These are phyloP conservation scores for Spea hammondii DNA, from an alignment of 2,797 vertebrate species.

Conservation along the genomic window DNA sequence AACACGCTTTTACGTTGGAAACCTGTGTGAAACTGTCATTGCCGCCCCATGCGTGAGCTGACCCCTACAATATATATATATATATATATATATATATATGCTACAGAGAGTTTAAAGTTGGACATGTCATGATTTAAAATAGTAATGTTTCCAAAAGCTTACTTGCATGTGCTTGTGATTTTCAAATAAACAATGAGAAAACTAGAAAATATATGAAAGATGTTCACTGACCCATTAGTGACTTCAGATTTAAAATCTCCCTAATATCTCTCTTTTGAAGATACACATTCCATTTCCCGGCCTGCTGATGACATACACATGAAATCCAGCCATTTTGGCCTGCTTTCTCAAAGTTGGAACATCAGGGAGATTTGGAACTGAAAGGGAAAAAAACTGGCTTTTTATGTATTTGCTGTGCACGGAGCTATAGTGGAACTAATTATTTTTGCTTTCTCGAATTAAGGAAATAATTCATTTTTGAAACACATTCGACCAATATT, in stretches of 20 bases:
- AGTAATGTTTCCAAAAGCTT: not conserved
- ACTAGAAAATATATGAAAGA: conserved; percentile 3
- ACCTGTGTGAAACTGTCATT: no score
- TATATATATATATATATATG: no score
- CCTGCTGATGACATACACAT: conserved; percentile 1
- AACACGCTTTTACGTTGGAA: no score
- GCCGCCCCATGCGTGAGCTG: no score
- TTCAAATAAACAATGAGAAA: conserved; percentile 4
- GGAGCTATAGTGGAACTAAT: not conserved
- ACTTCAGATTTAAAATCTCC: not conserved
- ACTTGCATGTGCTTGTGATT: not conserved
- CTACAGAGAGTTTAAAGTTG: not conserved
- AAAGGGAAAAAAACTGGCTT: not conserved
- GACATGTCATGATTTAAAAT: not conserved
- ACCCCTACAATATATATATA: no score
- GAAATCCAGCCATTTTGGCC: conserved; percentile 11
- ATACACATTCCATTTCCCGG: not conserved
- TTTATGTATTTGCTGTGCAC: not conserved
- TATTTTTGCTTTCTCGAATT: not conserved
- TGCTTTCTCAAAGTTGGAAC: not conserved
- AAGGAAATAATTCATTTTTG: not conserved
- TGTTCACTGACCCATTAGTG: not conserved
- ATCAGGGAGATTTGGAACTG: not conserved
- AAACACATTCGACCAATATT: not conserved
- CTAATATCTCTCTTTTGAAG: conserved; percentile 8